phyloP scores from a whole-genome alignment of 1,140 invertebrate genomes.

The Magallana gigas region DNA sequence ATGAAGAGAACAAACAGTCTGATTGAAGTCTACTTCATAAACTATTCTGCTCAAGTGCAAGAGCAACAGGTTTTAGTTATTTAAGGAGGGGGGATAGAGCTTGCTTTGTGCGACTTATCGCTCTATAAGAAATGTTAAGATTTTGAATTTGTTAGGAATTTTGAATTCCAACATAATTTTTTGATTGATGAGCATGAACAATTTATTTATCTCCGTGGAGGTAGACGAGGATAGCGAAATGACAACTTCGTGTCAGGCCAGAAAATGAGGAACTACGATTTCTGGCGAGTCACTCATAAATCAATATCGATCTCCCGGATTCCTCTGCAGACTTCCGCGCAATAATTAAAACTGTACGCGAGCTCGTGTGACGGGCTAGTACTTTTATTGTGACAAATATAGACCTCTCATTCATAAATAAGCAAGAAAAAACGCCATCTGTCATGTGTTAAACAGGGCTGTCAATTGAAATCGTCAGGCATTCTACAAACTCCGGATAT shows the following conservation, averaged over 20 bases:
- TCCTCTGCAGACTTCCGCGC: background rate
- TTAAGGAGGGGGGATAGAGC: background rate
- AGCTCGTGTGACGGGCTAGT: background rate
- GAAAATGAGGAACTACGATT: background rate
- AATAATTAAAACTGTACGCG: background rate
- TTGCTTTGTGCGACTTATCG: background rate
- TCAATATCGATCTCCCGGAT: background rate
- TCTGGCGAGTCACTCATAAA: background rate
- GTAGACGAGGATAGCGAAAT: background rate
- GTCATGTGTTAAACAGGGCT: slow-evolving; percentile 25
- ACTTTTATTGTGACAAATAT: slow-evolving; percentile 33
- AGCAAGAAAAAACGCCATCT: background rate
- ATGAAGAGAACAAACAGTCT: background rate
- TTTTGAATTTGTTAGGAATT: background rate
- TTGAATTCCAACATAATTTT: background rate
- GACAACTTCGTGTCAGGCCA: slow-evolving; percentile 7
- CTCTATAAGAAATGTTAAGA: background rate
- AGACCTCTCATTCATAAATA: slow-evolving; percentile 27
- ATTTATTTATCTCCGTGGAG: background rate
- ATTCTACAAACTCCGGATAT: slow-evolving; percentile 30
- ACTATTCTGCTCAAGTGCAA: background rate
- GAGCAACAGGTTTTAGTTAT: background rate
- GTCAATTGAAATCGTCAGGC: slow-evolving; percentile 20
- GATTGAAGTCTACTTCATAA: background rate
- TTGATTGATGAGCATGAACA: slow-evolving; percentile 15